Percentiles rank a stretch among this genome's conserved stretches.
Conservation (phyloP, 2,888 invertebrate species). For the Blomia tropicalis region DNA sequence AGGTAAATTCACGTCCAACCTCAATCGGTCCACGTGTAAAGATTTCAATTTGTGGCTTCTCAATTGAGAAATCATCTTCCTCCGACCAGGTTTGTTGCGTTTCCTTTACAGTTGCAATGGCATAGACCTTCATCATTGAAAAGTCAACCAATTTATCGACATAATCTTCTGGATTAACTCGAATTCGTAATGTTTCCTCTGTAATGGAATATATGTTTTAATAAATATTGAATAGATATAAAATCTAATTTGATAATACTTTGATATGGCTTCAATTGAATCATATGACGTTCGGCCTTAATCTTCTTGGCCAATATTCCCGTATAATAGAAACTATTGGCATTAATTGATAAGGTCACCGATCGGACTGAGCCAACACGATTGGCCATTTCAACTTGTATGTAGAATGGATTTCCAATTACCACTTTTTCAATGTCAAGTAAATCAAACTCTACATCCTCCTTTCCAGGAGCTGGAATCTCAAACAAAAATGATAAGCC, state of each 20-base stretch:
- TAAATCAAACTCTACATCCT: slow-evolving; percentile 39
- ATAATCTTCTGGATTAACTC: slow-evolving; percentile 50
- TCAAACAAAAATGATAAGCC: slow-evolving; percentile 31
- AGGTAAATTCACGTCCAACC: slow-evolving; percentile 43
- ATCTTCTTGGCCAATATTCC: slow-evolving; percentile 54
- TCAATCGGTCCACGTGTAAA: slow-evolving; percentile 47
- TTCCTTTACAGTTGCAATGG: slow-evolving; percentile 58
- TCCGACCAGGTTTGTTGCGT: slow-evolving; percentile 66
- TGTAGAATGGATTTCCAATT: slow-evolving; percentile 50
- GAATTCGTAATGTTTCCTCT: slow-evolving; percentile 48
- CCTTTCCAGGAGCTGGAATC: slow-evolving; percentile 35
- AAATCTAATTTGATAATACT: slow-evolving; percentile 35
- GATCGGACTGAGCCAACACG: slow-evolving; percentile 45
- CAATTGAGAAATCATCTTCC: slow-evolving; percentile 62
- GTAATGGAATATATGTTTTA: slow-evolving; percentile 25
- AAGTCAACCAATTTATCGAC: slow-evolving; percentile 53
- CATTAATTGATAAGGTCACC: slow-evolving; percentile 47
- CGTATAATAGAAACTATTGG: slow-evolving; percentile 57
- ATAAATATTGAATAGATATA: background rate
- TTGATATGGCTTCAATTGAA: slow-evolving; percentile 47
- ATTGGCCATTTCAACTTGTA: slow-evolving; percentile 51
- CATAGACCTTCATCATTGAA: slow-evolving; percentile 52
- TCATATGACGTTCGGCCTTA: slow-evolving; percentile 50
- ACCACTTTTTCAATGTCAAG: slow-evolving; percentile 50
- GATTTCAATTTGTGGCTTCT: slow-evolving; percentile 53